Conservation (phyloP, 2,113 vertebrate species). For the Petroica traversi region DNA sequence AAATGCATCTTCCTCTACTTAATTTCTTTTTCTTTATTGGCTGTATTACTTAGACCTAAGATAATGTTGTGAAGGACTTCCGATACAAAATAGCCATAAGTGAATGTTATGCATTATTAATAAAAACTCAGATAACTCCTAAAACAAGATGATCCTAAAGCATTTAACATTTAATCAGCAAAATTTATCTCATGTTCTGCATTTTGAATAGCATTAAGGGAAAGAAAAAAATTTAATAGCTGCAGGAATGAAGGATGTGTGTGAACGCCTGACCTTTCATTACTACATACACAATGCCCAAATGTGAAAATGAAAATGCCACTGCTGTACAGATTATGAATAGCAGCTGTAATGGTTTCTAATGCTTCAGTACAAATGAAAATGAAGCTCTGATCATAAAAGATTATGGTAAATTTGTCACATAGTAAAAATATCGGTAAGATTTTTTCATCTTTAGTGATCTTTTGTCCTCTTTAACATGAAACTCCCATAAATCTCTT, state of each 20-base stretch:
- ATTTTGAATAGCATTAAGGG: not conserved
- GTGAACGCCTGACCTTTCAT: not conserved
- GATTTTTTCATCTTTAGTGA: not conserved
- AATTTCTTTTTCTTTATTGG: not conserved
- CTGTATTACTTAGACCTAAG: not conserved
- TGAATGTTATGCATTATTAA: constrained; percentile 10
- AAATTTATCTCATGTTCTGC: constrained; percentile 2
- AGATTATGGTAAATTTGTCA: constrained; percentile 2
- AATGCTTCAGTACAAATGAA: not conserved
- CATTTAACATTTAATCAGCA: constrained; percentile 12
- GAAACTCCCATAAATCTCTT: not conserved
- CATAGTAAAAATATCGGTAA: not conserved
- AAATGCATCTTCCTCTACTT: not conserved
- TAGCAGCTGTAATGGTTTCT: not conserved
- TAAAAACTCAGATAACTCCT: not conserved
- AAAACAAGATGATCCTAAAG: not conserved
- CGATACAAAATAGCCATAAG: not conserved
- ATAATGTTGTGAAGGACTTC: not conserved
- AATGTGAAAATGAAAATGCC: constrained; percentile 8
- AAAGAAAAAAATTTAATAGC: not conserved
- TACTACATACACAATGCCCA: not conserved
- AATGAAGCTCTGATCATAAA: not conserved
- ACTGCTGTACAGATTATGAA: not conserved
- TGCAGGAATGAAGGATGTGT: not conserved
- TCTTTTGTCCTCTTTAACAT: not conserved